Evolutionary conservation across 2,113 vertebrate species (phyloP).

Genomic region (Chloropsis cyanopogon): DNA sequence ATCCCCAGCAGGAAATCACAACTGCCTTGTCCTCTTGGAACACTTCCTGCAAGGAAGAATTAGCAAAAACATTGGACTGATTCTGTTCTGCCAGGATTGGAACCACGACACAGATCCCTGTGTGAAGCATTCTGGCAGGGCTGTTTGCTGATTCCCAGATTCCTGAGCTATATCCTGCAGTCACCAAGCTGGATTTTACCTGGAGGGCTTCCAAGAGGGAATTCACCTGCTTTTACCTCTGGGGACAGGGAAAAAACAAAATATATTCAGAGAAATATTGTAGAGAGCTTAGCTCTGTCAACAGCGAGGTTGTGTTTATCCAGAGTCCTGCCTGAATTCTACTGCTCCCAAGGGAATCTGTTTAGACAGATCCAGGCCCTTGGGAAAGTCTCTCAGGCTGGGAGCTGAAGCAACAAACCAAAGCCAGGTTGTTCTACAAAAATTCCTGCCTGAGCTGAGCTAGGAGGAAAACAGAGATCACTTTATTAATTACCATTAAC

Average conservation of each 20-base stretch:
- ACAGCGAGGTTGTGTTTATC: background rate
- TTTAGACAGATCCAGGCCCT: background rate
- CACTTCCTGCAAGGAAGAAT: background rate
- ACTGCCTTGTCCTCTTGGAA: background rate
- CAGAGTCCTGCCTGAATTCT: background rate
- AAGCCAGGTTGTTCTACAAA: background rate
- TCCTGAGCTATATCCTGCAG: background rate
- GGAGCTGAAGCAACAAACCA: background rate
- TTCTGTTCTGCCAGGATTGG: rapidly evolving
- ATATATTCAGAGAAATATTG: background rate
- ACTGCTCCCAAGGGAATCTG: background rate
- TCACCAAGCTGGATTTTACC: background rate
- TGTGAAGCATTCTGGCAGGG: rapidly evolving
- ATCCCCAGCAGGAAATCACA: background rate
- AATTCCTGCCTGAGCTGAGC: background rate
- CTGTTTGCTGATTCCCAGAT: background rate
- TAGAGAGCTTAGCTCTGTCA: background rate
- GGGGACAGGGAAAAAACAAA: background rate
- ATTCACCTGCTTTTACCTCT: background rate
- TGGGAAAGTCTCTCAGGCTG: background rate
- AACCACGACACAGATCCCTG: background rate
- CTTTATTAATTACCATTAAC: background rate
- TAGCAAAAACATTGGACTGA: background rate
- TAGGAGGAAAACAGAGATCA: background rate
- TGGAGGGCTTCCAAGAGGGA: background rate